These are phyloP conservation scores for Coptodon bakossiorum DNA, from an alignment of 2,113 vertebrate genomes.

Conservation along the genomic window DNA sequence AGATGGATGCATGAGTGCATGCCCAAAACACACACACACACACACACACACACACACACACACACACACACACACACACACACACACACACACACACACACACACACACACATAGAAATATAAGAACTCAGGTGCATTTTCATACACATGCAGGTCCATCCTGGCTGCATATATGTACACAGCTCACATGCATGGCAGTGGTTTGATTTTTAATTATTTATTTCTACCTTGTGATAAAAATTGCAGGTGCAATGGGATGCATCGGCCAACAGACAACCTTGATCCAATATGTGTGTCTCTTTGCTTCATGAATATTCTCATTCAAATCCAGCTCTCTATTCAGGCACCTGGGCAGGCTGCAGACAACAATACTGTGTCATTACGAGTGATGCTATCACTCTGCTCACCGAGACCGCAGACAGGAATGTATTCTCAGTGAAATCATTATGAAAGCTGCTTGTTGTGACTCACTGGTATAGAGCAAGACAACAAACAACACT, in stretches of 20 bases:
- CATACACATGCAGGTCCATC: background rate
- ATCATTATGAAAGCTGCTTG: background rate
- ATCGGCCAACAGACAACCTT: background rate
- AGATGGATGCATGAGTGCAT: constrained; percentile 35
- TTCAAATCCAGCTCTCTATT: constrained; percentile 26
- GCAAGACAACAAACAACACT: background rate
- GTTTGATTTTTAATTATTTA: constrained; percentile 6
- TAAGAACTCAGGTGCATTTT: background rate
- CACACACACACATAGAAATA: accelerated
- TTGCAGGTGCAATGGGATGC: background rate
- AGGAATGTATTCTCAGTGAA: background rate
- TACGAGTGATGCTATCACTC: constrained; percentile 6
- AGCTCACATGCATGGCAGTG: background rate
- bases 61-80: background rate
- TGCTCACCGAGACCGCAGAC: background rate
- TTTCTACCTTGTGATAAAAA: constrained; percentile 36
- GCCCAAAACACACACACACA: background rate
- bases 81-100: background rate
- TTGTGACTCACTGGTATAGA: background rate
- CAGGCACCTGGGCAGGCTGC: constrained; percentile 29
- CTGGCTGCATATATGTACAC: background rate
- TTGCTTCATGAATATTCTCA: constrained; percentile 52
- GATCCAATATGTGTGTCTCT: background rate
- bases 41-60: background rate
- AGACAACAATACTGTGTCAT: constrained; percentile 22